Conservation (phyloP, 2,888 invertebrate species). For the Hypselothyrea guttata region DNA sequence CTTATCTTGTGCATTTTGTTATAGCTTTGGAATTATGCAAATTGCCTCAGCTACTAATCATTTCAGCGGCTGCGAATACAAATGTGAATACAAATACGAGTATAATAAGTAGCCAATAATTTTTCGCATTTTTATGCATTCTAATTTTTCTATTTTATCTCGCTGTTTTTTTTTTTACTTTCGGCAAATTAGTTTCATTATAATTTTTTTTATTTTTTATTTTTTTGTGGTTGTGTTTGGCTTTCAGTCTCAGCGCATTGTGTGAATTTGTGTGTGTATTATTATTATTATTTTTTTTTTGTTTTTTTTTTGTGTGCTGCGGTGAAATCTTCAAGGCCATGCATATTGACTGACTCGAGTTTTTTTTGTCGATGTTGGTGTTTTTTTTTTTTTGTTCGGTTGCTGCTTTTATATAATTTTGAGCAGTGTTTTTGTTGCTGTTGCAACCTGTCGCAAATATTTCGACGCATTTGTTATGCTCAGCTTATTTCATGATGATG, state of each 20-base stretch:
- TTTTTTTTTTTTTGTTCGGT: slow-evolving; percentile 36
- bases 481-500: slow-evolving; percentile 65
- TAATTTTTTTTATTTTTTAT: slow-evolving; percentile 27
- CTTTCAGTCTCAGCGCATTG: slow-evolving; percentile 44
- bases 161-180: slow-evolving; percentile 24
- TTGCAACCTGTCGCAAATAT: slow-evolving; percentile 73
- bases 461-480: slow-evolving; percentile 75
- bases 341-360: slow-evolving; percentile 59
- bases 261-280: slow-evolving; percentile 46
- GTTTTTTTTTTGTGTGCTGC: slow-evolving; percentile 39
- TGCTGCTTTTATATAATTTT: slow-evolving; percentile 59
- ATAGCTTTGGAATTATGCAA: slow-evolving; percentile 46
- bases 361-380: slow-evolving; percentile 35
- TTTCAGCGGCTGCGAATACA: slow-evolving; percentile 11
- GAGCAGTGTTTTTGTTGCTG: slow-evolving; percentile 33
- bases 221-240: slow-evolving; percentile 25
- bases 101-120: slow-evolving; percentile 24
- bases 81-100: too few species aligned
- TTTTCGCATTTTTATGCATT: slow-evolving; percentile 37
- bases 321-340: slow-evolving; percentile 70
- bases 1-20: slow-evolving; percentile 37
- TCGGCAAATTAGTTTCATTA: slow-evolving; percentile 68
- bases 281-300: slow-evolving; percentile 32
- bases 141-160: slow-evolving; percentile 31
- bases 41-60: slow-evolving; percentile 46